Conservation (phyloP, 2,113 vertebrate genomes). For the Otolemur garnettii region DNA sequence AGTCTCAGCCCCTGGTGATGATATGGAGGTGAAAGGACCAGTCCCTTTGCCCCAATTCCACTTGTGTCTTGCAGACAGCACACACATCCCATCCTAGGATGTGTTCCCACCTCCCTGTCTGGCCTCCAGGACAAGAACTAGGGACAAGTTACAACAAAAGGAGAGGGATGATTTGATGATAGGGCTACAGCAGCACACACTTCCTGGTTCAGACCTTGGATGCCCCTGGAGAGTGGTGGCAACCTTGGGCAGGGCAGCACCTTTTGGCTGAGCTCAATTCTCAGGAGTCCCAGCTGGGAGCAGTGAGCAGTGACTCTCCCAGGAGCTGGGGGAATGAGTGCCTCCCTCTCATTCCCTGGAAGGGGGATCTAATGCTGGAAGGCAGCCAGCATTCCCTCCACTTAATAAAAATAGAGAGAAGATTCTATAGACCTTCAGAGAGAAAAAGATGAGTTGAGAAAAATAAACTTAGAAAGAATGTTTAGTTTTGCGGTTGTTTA, state of each 20-base stretch:
- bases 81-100: neutral
- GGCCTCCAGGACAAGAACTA: neutral
- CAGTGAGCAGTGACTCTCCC: neutral
- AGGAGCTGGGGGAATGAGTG: neutral
- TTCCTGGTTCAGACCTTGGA: neutral
- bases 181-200: neutral
- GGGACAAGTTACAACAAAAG: neutral
- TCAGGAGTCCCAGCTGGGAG: neutral
- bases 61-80: neutral
- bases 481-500: neutral
- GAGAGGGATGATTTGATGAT: too few relatives aligned
- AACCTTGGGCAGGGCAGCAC: neutral
- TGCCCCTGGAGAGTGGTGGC: neutral
- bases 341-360: neutral
- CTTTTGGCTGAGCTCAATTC: neutral
- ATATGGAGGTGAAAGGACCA: neutral
- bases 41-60: neutral
- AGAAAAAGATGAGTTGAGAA: neutral
- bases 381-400: neutral
- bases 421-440: neutral
- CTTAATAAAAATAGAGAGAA: neutral
- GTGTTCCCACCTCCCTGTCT: neutral
- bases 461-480: constrained; percentile 40
- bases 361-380: neutral
- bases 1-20: too few relatives aligned